These are phyloP conservation scores for Semaprochilodus insignis DNA, from an alignment of 2,797 vertebrate species.

Conservation along the genomic window DNA sequence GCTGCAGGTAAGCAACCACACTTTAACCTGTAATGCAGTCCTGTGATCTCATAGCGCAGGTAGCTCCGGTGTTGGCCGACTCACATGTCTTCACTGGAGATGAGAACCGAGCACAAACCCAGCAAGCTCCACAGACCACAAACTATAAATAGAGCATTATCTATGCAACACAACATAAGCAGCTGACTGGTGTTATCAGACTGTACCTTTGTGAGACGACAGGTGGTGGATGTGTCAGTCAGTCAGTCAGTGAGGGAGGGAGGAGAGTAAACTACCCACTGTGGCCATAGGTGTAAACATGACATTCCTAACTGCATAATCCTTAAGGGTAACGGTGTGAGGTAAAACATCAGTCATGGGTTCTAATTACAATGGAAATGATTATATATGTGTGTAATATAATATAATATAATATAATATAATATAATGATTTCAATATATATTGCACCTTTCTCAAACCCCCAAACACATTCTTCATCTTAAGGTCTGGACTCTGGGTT, in stretches of 20 bases:
- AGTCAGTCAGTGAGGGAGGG: slow-evolving; percentile 11
- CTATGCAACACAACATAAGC: slow-evolving; percentile 59
- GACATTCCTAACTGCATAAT: slow-evolving; percentile 13
- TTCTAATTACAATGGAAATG: no score
- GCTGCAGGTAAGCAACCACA: not conserved
- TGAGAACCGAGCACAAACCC: slow-evolving; percentile 31
- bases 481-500: no score
- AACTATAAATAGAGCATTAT: slow-evolving; percentile 64
- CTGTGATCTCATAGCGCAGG: slow-evolving; percentile 42
- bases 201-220: slow-evolving; percentile 57
- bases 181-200: slow-evolving; percentile 61
- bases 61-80: slow-evolving; percentile 36
- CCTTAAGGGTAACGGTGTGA: slow-evolving; percentile 5
- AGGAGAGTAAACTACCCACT: not conserved
- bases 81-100: slow-evolving; percentile 50
- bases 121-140: slow-evolving; percentile 39
- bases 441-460: no score
- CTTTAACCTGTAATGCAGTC: slow-evolving; percentile 27
- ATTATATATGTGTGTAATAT: no score
- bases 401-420: no score
- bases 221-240: slow-evolving; percentile 61
- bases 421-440: no score
- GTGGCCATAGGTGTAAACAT: slow-evolving; percentile 34
- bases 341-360: not conserved
- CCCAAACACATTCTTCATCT: no score